Percentiles rank a stretch among this genome's conserved stretches.
Evolutionary conservation across 1,140 invertebrate genomes (phyloP).

Genomic region (roundworm (Caenorhabditis elegans)): WBcel235 BX284604.4:3880001-3880500

Average conservation of each 20-base stretch:
- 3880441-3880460: conserved; percentile 11
- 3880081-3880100: no score
- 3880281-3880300: neutral
- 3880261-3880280: neutral
- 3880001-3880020: no score
- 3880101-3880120: no score
- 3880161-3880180: no score
- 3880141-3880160: no score
- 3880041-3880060: no score
- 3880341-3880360: neutral
- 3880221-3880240: no score
- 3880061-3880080: no score
- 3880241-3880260: neutral
- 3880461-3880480: neutral
- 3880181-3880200: no score
- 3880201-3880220: no score
- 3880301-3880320: neutral
- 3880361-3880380: neutral
- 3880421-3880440: neutral
- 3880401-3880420: neutral
- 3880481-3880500: conserved; percentile 13
- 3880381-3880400: neutral
- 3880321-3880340: neutral
- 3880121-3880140: no score
- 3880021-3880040: no score